Base-by-base conservation (phyloP, 2,797 vertebrate genomes). In the Peromyscus aztecus region DNA sequence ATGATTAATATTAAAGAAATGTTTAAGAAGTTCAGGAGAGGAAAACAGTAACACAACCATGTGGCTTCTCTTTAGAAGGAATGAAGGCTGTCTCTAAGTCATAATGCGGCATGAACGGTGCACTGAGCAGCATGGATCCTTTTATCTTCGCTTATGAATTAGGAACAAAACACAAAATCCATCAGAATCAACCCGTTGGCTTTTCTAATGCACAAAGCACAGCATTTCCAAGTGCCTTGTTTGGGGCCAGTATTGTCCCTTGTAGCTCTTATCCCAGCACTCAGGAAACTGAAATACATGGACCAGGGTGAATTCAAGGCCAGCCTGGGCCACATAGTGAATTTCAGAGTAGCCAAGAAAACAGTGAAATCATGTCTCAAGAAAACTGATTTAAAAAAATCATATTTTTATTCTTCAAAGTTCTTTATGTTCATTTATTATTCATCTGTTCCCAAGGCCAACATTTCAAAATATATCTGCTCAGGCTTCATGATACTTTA, bases 81-180 rank as follows among this genome's bases (percentile, higher is more conserved):
- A n/a, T 49, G 52, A 63, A 84, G 57, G 37, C 37, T 76, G 14
- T 80, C 81, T 94, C 2, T 29, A 61, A 88, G 49, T 59, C 65
- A 0, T 52, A 67, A 52, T 52, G 52, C 13, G 0, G 13, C 52
- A 52, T 14, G 52, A 52, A 0, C 52, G 0, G 52, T 52, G 14
- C 52, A 52, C 2, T 17, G 37, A 83, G 24, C 12, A 52, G 5
- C 17, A 3, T 61, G 49, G 81, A 67, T 90, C 29, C n/a, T 87
- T 89, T 77, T 76, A 16, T 82, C 59, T 91, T 91, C 40, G 52
- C 49, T 91, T 43, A 89, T 77, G 71, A 87, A 14, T 84, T 93
- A 85, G 65, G 76, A 96, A 90, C 46, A 73, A 89, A 93, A 88
- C 40, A 43, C 19, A 34, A 57, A 92, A 76, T 59, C 43, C 23